A percentile compares a stretch with the other conserved stretches of the same genome.
Evolutionary conservation across 2,888 invertebrate genomes (phyloP).

Genomic region (Leptinotarsa peninsularis): DNA sequence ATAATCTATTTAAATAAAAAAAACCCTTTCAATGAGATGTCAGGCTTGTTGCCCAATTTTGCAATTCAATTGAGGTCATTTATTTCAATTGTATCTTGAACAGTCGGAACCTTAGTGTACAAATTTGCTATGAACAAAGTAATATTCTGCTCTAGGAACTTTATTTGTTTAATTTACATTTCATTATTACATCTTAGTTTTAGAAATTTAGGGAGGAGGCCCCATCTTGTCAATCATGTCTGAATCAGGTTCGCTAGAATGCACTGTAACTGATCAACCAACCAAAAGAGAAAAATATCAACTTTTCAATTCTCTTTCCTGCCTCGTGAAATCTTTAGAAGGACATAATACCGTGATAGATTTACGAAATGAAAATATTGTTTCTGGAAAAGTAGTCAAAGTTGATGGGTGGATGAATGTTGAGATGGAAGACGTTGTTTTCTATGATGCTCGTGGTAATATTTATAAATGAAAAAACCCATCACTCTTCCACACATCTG

Average conservation of each 20-base stretch:
- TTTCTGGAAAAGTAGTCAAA: conserved; percentile 72
- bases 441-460: conserved; percentile 73
- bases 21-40: too few species aligned
- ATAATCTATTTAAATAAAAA: too few species aligned
- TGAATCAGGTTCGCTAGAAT: neutral
- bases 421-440: conserved; percentile 73
- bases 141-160: too few species aligned
- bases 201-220: neutral
- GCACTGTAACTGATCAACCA: neutral
- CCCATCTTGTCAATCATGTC: neutral
- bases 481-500: too few species aligned
- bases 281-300: conserved; percentile 45
- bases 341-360: conserved; percentile 74
- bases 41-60: too few species aligned
- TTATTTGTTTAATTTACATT: neutral
- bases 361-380: conserved; percentile 74
- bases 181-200: neutral
- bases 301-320: conserved; percentile 71
- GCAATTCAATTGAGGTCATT: too few species aligned
- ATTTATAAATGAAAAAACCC: neutral
- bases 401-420: conserved; percentile 81
- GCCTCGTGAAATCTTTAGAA: conserved; percentile 73
- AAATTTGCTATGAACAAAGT: too few species aligned
- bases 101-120: too few species aligned
- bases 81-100: too few species aligned